Base-by-base conservation (phyloP, 2,888 invertebrate species). In the Brachynemurus nebulosus region DNA sequence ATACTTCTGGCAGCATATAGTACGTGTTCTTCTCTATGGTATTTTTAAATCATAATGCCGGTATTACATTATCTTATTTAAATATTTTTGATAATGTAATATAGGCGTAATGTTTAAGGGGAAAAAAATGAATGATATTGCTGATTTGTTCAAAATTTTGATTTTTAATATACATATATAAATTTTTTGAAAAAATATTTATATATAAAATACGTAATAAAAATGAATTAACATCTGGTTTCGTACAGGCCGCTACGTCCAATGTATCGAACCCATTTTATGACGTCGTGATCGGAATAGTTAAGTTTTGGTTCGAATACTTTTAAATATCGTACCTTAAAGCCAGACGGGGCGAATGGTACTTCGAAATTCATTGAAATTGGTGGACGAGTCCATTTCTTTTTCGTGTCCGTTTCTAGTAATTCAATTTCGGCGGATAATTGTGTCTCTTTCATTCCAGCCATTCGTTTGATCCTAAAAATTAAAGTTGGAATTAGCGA, bases 361-460 rank as follows among this genome's bases (percentile, higher is more conserved):
- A 99, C 98, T 71, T 99, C 98, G 64, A 99, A 99, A 67, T 95
- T 97, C 97, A 99, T 98, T 2, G 98, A 98, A 60, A 99, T 98
- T 38, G 98, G 98, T 18, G 98, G 98, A 37, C 98, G 76, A 14
- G 98, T 99, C 98, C 98, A 99, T 65, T 99, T 99, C 71, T 98
- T 98, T 69, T 98, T 98, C 9, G 93, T 95, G 59, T 95, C 97
- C 0, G 98, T 97, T 66, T 95, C 95, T 48, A 99, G 72, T 30
- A 99, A 70, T 65, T 99, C 98, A 44, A 99, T 98, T 72, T 99
- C 98, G 0, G 98, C 98, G 1, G 97, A 98, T 30, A 99, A 72
- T 63, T 99, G 98, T 0, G 97, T 97, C 64, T 99, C 98, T 63
- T 99, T 99, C 97, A 99, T 97, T 3, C 90, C 90, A 1, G 90